Conservation (phyloP, 2,888 invertebrate genomes). For the Ctena decussata region DNA sequence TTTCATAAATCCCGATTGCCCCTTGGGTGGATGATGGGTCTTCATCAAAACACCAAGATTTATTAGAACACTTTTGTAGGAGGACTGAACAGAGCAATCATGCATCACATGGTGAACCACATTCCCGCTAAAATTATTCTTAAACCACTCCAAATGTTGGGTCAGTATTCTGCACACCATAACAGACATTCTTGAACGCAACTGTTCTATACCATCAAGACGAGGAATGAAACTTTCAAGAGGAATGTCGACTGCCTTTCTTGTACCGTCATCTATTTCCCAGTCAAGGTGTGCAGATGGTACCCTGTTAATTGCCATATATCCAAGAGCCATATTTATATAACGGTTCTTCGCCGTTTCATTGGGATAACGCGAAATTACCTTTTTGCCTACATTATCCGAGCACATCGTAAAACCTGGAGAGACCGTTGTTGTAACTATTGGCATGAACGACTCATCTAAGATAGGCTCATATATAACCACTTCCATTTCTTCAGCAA, state of each 20-base stretch:
- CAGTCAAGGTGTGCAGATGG: constrained; percentile 7
- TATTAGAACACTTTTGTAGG: constrained; percentile 24
- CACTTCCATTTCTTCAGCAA: too few species aligned
- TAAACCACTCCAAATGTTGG: constrained; percentile 40
- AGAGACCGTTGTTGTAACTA: not conserved
- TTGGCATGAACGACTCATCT: too few species aligned
- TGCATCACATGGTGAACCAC: constrained; percentile 23
- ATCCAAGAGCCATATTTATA: constrained; percentile 52
- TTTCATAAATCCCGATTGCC: constrained; percentile 38
- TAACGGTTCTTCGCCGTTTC: constrained; percentile 16
- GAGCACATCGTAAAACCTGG: constrained; percentile 43
- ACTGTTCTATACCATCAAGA: constrained; percentile 4
- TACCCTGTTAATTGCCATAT: constrained; percentile 41
- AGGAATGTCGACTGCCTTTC: constrained; percentile 19
- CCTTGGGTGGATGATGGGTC: constrained; percentile 42
- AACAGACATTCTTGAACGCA: constrained; percentile 20
- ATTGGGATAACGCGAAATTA: constrained; percentile 12
- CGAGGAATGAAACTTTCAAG: constrained; percentile 7
- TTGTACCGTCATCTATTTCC: constrained; percentile 30
- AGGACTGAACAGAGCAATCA: constrained; percentile 28
- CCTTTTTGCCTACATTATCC: constrained; percentile 52
- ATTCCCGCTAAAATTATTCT: constrained; percentile 21
- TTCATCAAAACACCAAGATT: constrained; percentile 49
- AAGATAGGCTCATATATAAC: too few species aligned
- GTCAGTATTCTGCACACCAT: constrained; percentile 33